Percentiles rank a stretch among this genome's conserved stretches.
Evolutionary conservation across 2,113 vertebrate species (phyloP).

Genomic region (Columba livia): DNA sequence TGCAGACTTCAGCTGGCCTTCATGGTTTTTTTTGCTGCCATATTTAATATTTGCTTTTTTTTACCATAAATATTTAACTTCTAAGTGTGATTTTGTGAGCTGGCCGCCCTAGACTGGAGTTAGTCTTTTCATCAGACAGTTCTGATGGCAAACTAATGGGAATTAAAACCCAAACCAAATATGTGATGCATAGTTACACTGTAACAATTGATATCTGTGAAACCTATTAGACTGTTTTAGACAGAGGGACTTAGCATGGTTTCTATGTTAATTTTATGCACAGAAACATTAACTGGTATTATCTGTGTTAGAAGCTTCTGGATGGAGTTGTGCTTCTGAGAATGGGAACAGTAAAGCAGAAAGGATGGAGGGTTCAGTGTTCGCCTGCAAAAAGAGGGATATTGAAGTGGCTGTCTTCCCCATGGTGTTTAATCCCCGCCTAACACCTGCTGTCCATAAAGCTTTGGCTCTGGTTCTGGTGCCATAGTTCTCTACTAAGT

Average conservation of each 20-base stretch:
- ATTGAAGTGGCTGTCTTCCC: neutral
- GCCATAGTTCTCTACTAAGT: neutral
- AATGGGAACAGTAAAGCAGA: neutral
- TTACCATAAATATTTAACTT: neutral
- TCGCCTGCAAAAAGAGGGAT: neutral
- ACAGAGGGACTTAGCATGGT: neutral
- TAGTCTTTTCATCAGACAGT: neutral
- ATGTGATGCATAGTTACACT: neutral
- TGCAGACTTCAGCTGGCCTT: neutral
- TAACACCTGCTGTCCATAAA: neutral
- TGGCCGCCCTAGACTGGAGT: neutral
- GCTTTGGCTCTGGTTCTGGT: neutral
- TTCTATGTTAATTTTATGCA: neutral
- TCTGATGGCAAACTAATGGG: neutral
- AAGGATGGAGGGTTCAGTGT: neutral
- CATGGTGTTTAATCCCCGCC: neutral
- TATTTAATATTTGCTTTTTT: neutral
- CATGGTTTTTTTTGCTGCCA: neutral
- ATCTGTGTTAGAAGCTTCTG: neutral
- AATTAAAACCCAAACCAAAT: neutral
- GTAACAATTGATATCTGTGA: neutral
- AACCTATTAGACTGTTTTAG: neutral
- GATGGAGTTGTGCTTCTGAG: neutral
- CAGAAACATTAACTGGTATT: neutral
- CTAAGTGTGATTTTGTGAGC: neutral